A percentile compares a stretch with the other conserved stretches of the same genome.
Evolutionary conservation across 2,888 invertebrate species (phyloP).

Genomic region (Andrena bicolor): DNA sequence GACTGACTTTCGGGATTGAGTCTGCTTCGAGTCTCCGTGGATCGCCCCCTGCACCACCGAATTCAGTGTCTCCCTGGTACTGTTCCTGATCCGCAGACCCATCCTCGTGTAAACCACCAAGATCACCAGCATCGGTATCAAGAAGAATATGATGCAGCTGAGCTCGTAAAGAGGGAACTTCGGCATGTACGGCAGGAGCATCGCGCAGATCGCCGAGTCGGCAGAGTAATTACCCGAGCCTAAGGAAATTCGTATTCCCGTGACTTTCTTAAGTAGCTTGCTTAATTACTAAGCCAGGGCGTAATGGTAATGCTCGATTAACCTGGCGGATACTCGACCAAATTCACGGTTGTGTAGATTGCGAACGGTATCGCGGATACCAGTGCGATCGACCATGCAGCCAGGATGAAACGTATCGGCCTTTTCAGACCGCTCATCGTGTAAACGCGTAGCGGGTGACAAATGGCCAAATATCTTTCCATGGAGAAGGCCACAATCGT

Average conservation of each 20-base stretch:
- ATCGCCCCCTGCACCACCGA: constrained; percentile 88
- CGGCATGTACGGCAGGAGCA: constrained; percentile 87
- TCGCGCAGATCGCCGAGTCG: constrained; percentile 93
- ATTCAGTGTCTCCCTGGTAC: constrained; percentile 85
- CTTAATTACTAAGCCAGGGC: neutral
- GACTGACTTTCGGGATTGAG: constrained; percentile 90
- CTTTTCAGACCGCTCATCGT: constrained; percentile 93
- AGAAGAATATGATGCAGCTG: constrained; percentile 93
- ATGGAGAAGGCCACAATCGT: constrained; percentile 97
- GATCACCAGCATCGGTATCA: constrained; percentile 90
- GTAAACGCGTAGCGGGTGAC: constrained; percentile 94
- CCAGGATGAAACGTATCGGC: constrained; percentile 92
- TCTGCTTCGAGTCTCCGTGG: constrained; percentile 89
- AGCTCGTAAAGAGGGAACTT: constrained; percentile 91
- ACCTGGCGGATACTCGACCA: constrained; percentile 91
- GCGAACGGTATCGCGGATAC: constrained; percentile 92
- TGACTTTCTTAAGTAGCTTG: too few species aligned
- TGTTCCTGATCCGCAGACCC: constrained; percentile 89
- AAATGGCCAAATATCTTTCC: constrained; percentile 96
- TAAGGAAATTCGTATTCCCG: constrained; percentile 69
- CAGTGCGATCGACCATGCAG: constrained; percentile 92
- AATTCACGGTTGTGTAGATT: constrained; percentile 90
- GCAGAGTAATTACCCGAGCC: constrained; percentile 86
- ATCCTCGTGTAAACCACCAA: constrained; percentile 92
- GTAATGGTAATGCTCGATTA: neutral